These are phyloP conservation scores for Galemys pyrenaicus DNA, from an alignment of 2,113 vertebrate genomes.

Conservation along the genomic window DNA sequence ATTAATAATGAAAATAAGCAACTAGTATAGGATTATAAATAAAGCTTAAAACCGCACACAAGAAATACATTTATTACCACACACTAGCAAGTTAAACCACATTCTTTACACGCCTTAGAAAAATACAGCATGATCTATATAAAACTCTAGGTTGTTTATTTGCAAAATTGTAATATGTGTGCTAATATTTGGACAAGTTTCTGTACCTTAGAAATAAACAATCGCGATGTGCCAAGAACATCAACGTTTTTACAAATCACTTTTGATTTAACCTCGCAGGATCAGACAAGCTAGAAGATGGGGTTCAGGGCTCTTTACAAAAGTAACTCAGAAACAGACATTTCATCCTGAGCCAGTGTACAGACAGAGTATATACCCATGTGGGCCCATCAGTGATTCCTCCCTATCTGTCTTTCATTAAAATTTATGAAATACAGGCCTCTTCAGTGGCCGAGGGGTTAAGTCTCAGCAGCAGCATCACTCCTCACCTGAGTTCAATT, in stretches of 20 bases:
- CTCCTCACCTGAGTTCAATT: too few relatives aligned
- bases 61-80: constrained; percentile 53
- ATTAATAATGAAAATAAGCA: constrained; percentile 71
- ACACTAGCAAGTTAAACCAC: constrained; percentile 50
- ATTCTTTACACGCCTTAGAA: constrained; percentile 59
- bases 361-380: constrained; percentile 28
- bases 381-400: neutral
- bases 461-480: too few relatives aligned
- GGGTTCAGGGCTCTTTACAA: constrained; percentile 45
- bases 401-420: constrained; percentile 72
- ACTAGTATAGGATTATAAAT: constrained; percentile 67
- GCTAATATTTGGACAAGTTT: constrained; percentile 53
- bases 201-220: constrained; percentile 56
- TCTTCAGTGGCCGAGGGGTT: too few relatives aligned
- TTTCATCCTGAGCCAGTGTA: constrained; percentile 50
- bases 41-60: constrained; percentile 52
- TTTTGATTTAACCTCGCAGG: constrained; percentile 37
- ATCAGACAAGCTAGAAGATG: constrained; percentile 51
- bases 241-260: constrained; percentile 26
- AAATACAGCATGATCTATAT: neutral
- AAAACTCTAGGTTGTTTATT: constrained; percentile 16
- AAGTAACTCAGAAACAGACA: constrained; percentile 38
- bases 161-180: constrained; percentile 20
- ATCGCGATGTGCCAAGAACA: constrained; percentile 43
- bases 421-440: constrained; percentile 5